Conservation (phyloP, 2,113 vertebrate genomes). For the Thinocorus orbignyianus region DNA sequence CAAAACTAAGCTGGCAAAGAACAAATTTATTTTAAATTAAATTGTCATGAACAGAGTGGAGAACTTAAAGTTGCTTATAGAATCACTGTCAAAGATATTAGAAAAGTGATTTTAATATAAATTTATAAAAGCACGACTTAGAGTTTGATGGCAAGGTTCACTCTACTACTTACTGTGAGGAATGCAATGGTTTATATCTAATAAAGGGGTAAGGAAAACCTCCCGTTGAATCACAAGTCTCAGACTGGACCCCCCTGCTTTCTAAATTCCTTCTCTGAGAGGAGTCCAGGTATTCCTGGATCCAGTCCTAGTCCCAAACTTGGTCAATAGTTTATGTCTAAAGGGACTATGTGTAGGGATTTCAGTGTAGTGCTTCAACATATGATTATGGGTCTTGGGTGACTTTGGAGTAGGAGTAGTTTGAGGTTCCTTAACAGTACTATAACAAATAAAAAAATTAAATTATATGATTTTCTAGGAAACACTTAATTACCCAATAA, state of each 20-base stretch:
- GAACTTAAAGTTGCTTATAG: not conserved
- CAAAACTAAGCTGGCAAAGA: not conserved
- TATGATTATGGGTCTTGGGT: not conserved
- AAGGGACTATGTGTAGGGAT: not conserved
- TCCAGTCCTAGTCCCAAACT: not conserved
- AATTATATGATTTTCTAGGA: not conserved
- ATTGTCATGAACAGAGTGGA: not conserved
- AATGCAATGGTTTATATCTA: not conserved
- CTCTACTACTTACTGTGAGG: not conserved
- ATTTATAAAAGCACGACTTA: not conserved
- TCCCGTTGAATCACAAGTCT: not conserved
- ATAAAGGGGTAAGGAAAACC: not conserved
- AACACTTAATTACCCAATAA: not conserved
- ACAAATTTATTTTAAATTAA: not conserved
- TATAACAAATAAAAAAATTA: not conserved
- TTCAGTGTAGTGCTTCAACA: not conserved
- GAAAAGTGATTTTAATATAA: not conserved
- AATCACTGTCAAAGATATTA: not conserved
- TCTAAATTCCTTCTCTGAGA: not conserved
- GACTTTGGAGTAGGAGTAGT: not conserved
- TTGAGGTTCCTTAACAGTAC: not conserved
- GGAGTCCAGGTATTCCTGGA: not conserved
- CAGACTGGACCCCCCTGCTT: not conserved
- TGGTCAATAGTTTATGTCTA: not conserved
- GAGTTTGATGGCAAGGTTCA: not conserved